Percentiles rank a stretch among this genome's conserved stretches.
Conservation (phyloP, 2,888 invertebrate species). For the Notodonta dromedarius region DNA sequence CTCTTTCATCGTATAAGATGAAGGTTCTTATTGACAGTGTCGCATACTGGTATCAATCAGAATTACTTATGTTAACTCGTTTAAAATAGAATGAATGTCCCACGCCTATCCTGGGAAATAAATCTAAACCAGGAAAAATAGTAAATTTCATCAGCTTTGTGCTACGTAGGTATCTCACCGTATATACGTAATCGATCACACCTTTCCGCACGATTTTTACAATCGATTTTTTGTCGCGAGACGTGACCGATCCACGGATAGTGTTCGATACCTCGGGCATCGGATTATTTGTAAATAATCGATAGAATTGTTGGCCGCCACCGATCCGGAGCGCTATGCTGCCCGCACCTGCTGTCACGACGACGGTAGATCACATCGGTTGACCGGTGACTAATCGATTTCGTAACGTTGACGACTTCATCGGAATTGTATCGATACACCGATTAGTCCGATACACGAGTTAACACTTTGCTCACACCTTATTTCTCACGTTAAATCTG, state of each 20-base stretch:
- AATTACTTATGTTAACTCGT: no score
- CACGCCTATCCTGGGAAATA: conserved; percentile 2
- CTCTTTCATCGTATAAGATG: no score
- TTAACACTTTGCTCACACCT: conserved; percentile 36
- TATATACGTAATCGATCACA: conserved; percentile 51
- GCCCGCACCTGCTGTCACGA: conserved; percentile 69
- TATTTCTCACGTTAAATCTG: conserved; percentile 24
- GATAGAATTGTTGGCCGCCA: conserved; percentile 64
- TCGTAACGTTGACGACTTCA: conserved; percentile 70
- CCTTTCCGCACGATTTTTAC: conserved; percentile 72
- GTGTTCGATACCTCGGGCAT: conserved; percentile 49
- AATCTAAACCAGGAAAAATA: conserved; percentile 19
- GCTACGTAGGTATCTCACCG: conserved; percentile 12
- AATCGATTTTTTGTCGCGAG: conserved; percentile 67
- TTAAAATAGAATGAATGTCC: not conserved
- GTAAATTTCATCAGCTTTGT: conserved; percentile 18
- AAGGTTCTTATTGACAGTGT: no score
- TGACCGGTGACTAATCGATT: conserved; percentile 74
- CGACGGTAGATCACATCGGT: conserved; percentile 72
- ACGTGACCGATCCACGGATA: conserved; percentile 67
- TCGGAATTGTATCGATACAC: conserved; percentile 68
- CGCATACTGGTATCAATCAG: no score
- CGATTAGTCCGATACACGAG: conserved; percentile 53
- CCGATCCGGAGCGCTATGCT: conserved; percentile 59
- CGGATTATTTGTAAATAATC: conserved; percentile 75